These are phyloP conservation scores for Coptodon rendalli DNA, from an alignment of 2,113 vertebrate genomes.

Conservation along the genomic window DNA sequence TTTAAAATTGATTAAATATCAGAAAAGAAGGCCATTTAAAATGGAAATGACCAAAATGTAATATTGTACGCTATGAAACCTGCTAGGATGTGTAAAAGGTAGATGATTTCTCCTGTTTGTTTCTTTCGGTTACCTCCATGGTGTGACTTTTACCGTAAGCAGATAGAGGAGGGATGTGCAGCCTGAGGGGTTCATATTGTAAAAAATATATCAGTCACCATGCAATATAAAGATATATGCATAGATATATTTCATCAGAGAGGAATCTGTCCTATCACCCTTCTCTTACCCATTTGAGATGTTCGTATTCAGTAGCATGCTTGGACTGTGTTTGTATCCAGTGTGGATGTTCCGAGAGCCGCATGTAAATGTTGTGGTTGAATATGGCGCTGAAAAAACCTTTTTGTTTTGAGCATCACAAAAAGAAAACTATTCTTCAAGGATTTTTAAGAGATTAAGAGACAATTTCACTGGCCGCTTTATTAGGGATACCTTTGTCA, in stretches of 20 bases:
- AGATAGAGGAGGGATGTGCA: conserved; percentile 51
- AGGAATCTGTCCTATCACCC: background rate
- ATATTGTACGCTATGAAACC: conserved; percentile 64
- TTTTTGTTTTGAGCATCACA: conserved; percentile 13
- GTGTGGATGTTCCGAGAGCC: conserved; percentile 41
- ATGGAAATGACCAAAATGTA: conserved; percentile 72
- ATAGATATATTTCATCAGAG: conserved; percentile 22
- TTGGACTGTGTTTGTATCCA: conserved; percentile 59
- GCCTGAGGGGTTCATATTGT: conserved; percentile 39
- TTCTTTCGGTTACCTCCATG: conserved; percentile 33
- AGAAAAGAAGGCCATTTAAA: conserved; percentile 63
- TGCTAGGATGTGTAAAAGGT: conserved; percentile 62
- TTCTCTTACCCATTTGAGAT: conserved; percentile 22
- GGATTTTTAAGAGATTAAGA: background rate
- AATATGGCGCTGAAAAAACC: background rate
- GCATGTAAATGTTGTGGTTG: conserved; percentile 4
- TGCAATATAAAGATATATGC: conserved; percentile 58
- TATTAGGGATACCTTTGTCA: background rate
- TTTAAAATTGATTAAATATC: conserved; percentile 62
- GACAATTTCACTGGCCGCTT: background rate
- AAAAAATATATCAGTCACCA: conserved; percentile 49
- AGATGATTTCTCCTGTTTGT: conserved; percentile 44
- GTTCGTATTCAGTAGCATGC: conserved; percentile 68
- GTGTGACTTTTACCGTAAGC: conserved; percentile 49
- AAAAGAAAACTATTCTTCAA: background rate